Evolutionary conservation across 2,888 invertebrate species (phyloP).

Genomic region (Platycheirus albimanus): DNA sequence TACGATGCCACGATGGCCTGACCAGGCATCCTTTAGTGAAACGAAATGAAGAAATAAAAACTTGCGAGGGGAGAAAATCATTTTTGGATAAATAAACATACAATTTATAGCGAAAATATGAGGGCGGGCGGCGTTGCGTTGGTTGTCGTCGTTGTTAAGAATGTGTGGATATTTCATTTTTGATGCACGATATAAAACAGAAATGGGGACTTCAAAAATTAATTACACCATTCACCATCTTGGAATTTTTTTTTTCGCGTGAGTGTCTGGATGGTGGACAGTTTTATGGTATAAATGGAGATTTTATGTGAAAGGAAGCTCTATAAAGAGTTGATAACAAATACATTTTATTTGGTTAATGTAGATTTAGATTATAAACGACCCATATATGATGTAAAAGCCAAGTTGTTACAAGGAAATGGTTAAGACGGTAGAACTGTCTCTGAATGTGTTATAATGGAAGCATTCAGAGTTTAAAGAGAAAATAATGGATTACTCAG

Average conservation of each 20-base stretch:
- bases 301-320: conserved; percentile 1
- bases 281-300: conserved; percentile 19
- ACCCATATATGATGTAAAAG: too few relatives aligned
- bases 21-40: conserved; percentile 38
- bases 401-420: too few relatives aligned
- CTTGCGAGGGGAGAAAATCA: conserved; percentile 9
- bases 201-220: conserved; percentile 30
- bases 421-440: too few relatives aligned
- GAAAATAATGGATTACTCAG: too few relatives aligned
- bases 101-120: conserved; percentile 6
- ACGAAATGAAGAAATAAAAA: conserved; percentile 15
- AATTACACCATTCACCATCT: conserved; percentile 44
- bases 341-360: not conserved
- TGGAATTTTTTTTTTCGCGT: conserved; percentile 14
- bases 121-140: too few relatives aligned
- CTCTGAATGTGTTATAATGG: too few relatives aligned
- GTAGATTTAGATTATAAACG: too few relatives aligned
- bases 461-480: too few relatives aligned
- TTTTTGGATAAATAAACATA: conserved; percentile 47
- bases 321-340: not conserved
- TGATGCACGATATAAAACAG: conserved; percentile 42
- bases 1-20: too few relatives aligned
- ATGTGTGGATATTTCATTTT: conserved; percentile 54
- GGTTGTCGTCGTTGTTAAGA: conserved; percentile 6
- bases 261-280: conserved; percentile 14